Conservation (phyloP, 2,797 vertebrate genomes). For the Pitangus sulphuratus region DNA sequence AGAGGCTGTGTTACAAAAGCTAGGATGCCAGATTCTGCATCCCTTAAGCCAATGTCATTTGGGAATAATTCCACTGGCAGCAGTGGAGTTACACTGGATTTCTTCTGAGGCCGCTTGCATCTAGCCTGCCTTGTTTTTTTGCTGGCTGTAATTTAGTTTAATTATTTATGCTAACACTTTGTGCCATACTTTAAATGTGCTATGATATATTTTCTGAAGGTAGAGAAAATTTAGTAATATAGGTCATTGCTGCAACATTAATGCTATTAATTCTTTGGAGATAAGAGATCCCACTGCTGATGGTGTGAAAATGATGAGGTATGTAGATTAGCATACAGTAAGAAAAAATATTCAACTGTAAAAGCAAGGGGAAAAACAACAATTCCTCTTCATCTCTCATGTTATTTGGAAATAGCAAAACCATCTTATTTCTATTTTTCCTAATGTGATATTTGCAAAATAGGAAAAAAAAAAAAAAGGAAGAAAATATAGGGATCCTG, state of each 20-base stretch:
- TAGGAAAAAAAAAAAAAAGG: background rate
- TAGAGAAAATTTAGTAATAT: constrained; percentile 71
- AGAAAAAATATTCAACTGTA: constrained; percentile 56
- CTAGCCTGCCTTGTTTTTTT: constrained; percentile 22
- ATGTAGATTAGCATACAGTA: constrained; percentile 59
- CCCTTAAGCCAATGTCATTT: background rate
- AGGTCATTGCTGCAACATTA: constrained; percentile 64
- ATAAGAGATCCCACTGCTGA: constrained; percentile 30
- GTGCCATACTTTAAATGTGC: constrained; percentile 70
- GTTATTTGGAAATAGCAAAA: background rate
- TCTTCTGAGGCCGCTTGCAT: background rate
- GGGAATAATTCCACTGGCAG: constrained; percentile 32
- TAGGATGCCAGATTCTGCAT: constrained; percentile 26
- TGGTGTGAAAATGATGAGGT: constrained; percentile 55
- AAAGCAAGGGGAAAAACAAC: background rate
- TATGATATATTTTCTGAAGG: constrained; percentile 72
- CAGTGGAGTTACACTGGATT: constrained; percentile 6
- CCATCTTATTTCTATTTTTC: background rate
- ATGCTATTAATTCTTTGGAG: constrained; percentile 65
- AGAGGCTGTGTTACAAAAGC: constrained; percentile 43
- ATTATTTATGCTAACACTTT: constrained; percentile 76
- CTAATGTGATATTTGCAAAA: background rate
- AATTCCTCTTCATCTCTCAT: background rate
- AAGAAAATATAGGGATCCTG: background rate
- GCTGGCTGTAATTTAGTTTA: constrained; percentile 52